A percentile compares a stretch with the other conserved stretches of the same genome.
Evolutionary conservation across 2,113 vertebrate genomes (phyloP).

Genomic region (Scortum barcoo): DNA sequence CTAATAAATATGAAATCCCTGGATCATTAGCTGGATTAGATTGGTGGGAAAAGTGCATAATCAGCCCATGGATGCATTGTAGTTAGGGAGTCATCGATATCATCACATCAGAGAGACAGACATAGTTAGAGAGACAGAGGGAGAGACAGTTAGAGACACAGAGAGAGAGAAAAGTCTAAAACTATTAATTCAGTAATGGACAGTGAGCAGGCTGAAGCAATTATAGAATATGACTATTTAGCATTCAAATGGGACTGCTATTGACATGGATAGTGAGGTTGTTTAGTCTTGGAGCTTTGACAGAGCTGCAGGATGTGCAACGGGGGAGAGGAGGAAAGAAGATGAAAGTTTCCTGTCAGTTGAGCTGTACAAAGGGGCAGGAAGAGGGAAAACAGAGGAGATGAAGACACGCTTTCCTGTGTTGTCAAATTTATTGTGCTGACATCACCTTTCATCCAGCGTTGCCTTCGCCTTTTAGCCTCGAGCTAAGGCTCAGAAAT

Average conservation of each 20-base stretch:
- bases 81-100: slow-evolving; percentile 60
- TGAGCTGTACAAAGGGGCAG: neutral
- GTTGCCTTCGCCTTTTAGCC: slow-evolving; percentile 45
- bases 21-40: slow-evolving; percentile 79
- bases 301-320: neutral
- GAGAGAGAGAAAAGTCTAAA: slow-evolving; percentile 37
- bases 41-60: slow-evolving; percentile 73
- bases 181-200: slow-evolving; percentile 59
- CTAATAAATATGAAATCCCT: slow-evolving; percentile 78
- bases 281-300: slow-evolving; percentile 33
- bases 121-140: slow-evolving; percentile 23
- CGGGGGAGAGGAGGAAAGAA: neutral
- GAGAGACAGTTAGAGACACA: slow-evolving; percentile 15
- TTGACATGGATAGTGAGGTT: slow-evolving; percentile 18
- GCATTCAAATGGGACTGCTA: slow-evolving; percentile 53
- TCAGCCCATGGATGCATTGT: slow-evolving; percentile 64
- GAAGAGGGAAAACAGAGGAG: slow-evolving; percentile 10
- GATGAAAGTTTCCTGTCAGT: slow-evolving; percentile 30
- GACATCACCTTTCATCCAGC: slow-evolving; percentile 33
- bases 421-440: slow-evolving; percentile 49
- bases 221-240: slow-evolving; percentile 64
- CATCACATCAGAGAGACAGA: slow-evolving; percentile 35
- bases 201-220: slow-evolving; percentile 49
- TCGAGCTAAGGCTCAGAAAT: slow-evolving; percentile 37
- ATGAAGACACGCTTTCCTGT: slow-evolving; percentile 38